Conservation (phyloP, 1,140 invertebrate genomes). For the Cotesia typhae region DNA sequence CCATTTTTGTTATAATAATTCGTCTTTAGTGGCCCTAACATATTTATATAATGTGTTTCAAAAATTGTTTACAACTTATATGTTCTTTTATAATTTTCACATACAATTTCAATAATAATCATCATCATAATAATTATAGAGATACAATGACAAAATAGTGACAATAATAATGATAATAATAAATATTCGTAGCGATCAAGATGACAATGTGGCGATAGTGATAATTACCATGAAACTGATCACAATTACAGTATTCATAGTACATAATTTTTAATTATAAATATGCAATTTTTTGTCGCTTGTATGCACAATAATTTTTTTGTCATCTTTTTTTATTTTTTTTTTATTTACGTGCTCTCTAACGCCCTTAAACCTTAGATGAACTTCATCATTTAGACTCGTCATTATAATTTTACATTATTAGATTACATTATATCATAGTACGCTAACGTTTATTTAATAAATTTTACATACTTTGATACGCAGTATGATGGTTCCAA, state of each 20-base stretch:
- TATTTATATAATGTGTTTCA: constrained; percentile 57
- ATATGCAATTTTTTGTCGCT: constrained; percentile 58
- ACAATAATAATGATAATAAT: constrained; percentile 50
- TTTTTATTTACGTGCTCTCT: constrained; percentile 59
- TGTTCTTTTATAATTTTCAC: constrained; percentile 43
- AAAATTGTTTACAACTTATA: constrained; percentile 65
- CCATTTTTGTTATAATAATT: constrained; percentile 32
- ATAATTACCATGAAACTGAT: constrained; percentile 55
- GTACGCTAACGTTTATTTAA: constrained; percentile 67
- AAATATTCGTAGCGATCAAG: constrained; percentile 51
- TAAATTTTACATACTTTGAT: constrained; percentile 69
- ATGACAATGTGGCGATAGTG: constrained; percentile 49
- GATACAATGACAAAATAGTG: constrained; percentile 50
- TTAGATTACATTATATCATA: constrained; percentile 68
- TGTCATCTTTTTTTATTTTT: constrained; percentile 39
- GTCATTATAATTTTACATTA: constrained; percentile 68
- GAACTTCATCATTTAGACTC: constrained; percentile 67
- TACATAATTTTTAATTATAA: constrained; percentile 61
- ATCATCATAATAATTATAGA: constrained; percentile 49
- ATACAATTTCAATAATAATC: constrained; percentile 50
- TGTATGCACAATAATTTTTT: constrained; percentile 65
- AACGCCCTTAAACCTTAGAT: constrained; percentile 64
- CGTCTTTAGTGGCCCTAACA: constrained; percentile 45
- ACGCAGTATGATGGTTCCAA: constrained; percentile 68
- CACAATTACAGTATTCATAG: constrained; percentile 55